Base-by-base conservation (phyloP, 2,797 vertebrate species). In the Gouania willdenowi region DNA sequence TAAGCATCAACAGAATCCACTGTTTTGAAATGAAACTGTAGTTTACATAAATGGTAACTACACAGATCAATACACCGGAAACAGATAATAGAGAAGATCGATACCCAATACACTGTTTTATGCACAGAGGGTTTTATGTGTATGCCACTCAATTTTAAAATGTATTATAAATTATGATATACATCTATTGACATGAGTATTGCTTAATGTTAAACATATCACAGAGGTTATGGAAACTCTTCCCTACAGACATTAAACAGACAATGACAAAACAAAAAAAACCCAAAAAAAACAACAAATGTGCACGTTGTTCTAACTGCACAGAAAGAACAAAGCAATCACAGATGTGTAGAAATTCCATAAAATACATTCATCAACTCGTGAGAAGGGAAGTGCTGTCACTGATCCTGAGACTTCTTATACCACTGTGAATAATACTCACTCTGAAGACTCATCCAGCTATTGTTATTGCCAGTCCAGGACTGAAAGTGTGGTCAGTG, bases 161-260 rank as follows among this genome's bases (percentile, higher is more conserved):
- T 45, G 22, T 16, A 55, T 50, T 54, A 17, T 46, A 41, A 35
- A 26, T 24, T 32, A 35, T 19, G 22, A 31, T 44, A 55, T 30
- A 30, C 50, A 61, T 22, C 10, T 59, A 29, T 59, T 63, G 55
- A 59, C 65, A 57, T 72, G 68, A 60, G 61, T 76, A 81, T 84
- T 84, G 67, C 67, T 80, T 60, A 26, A 65, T 34, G 62, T 78
- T 56, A 71, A 67, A 77, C 58, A 67, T 74, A 51, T 71, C 30
- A 51, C 51, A 37, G 50, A 38, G 21, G 56, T 57, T 47, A 54
- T 63, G 47, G 54, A 45, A 45, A 28, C 2, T 5, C 18, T 22
- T 64, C 35, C 34, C 33, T 42, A 56, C 26, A 67, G 49, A 73
- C 57, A 71, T 66, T 69, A 59, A 58, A 9, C 1, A 21, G 71